phyloP scores from a whole-genome alignment of 2,888 invertebrate genomes.

The Cephus sareptanus region DNA sequence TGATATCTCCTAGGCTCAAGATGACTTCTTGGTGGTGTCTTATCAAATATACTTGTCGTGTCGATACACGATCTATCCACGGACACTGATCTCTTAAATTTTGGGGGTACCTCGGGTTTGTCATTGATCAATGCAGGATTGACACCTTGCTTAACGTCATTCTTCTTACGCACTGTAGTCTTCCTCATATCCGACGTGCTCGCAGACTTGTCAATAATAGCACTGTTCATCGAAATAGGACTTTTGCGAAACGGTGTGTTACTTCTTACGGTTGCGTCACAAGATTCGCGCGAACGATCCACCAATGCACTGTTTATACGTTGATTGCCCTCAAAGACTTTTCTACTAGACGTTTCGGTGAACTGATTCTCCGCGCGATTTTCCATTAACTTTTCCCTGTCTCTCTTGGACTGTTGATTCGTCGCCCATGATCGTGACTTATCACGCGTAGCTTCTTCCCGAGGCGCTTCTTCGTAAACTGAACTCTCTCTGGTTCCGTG shows the following conservation, averaged over 20 bases:
- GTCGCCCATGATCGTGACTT: not conserved
- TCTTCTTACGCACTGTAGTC: constrained; percentile 29
- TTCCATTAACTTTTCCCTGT: not conserved
- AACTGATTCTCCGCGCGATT: not conserved
- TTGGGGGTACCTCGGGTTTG: constrained; percentile 45
- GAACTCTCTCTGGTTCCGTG: not conserved
- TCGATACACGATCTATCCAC: constrained; percentile 61
- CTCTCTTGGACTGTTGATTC: not conserved
- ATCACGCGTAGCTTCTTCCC: not conserved
- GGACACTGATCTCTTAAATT: constrained; percentile 41
- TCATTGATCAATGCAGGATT: constrained; percentile 58
- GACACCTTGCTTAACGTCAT: constrained; percentile 46
- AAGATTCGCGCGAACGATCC: constrained; percentile 22
- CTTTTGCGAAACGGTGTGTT: constrained; percentile 45
- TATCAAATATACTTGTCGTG: constrained; percentile 59
- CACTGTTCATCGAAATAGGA: constrained; percentile 54
- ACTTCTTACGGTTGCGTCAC: constrained; percentile 26
- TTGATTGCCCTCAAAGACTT: constrained; percentile 4
- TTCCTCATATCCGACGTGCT: constrained; percentile 27
- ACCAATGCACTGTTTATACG: constrained; percentile 33
- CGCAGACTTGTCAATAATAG: constrained; percentile 54
- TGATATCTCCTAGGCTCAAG: constrained; percentile 35
- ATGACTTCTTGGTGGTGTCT: constrained; percentile 40
- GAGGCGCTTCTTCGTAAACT: not conserved
- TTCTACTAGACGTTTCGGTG: not conserved